Percentiles rank a stretch among this genome's conserved stretches.
Conservation (phyloP, 2,113 vertebrate species). For the Falcunculus frontatus region DNA sequence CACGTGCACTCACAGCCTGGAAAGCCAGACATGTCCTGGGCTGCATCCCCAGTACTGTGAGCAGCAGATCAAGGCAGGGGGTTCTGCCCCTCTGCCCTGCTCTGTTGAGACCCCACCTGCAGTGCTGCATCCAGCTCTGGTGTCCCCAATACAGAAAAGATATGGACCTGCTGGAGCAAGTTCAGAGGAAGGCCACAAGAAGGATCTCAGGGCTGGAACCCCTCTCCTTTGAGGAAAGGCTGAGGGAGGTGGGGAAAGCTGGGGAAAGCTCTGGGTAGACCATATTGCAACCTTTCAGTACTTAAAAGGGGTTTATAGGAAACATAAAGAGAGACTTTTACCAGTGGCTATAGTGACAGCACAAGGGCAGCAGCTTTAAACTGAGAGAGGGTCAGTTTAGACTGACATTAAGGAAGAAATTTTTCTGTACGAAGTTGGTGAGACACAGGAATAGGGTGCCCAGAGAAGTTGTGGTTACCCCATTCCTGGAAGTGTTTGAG, state of each 20-base stretch:
- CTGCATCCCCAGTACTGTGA: accelerated
- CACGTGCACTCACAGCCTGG: accelerated
- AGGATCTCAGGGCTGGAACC: neutral
- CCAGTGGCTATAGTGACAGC: neutral
- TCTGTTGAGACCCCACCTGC: neutral
- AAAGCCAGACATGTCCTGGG: neutral
- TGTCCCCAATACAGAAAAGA: accelerated
- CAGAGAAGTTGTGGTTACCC: neutral
- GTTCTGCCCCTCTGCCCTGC: neutral
- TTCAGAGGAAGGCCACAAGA: neutral
- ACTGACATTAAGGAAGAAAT: neutral
- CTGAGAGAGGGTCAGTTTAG: neutral
- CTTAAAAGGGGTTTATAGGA: neutral
- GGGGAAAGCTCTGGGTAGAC: neutral
- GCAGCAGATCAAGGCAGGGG: accelerated
- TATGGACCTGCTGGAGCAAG: accelerated
- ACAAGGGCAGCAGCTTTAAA: neutral
- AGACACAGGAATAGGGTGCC: neutral
- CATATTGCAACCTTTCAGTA: accelerated
- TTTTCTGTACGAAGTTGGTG: neutral
- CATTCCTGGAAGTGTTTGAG: neutral
- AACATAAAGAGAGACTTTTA: neutral
- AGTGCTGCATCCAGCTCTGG: neutral
- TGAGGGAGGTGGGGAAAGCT: neutral
- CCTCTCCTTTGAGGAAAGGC: neutral